Percentiles rank a stretch among this genome's conserved stretches.
Evolutionary conservation across 2,113 vertebrate genomes (phyloP).

Genomic region (Bothrops jararaca): DNA sequence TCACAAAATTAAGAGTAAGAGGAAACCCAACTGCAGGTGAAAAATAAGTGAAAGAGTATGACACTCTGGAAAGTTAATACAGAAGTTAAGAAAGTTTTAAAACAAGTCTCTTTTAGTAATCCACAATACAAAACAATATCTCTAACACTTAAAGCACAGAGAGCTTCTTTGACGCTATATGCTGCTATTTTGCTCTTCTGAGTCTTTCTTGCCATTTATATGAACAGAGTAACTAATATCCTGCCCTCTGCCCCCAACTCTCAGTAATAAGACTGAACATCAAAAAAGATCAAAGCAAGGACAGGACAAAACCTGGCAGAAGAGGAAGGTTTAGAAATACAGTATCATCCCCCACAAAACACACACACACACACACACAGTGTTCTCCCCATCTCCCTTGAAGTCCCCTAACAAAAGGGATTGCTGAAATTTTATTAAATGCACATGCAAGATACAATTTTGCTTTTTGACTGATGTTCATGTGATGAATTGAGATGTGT

Average conservation of each 20-base stretch:
- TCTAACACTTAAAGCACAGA: background rate
- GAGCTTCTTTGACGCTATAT: no score
- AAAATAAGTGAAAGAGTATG: no score
- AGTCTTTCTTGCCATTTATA: background rate
- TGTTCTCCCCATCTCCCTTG: background rate
- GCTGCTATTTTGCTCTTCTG: background rate
- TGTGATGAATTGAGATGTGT: background rate
- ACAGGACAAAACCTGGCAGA: background rate
- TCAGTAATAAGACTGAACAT: background rate
- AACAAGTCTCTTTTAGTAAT: background rate
- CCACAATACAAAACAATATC: background rate
- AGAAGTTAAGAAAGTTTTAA: background rate
- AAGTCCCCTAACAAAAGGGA: background rate
- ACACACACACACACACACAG: background rate
- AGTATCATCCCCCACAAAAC: background rate
- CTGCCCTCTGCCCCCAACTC: background rate
- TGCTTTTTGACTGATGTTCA: background rate
- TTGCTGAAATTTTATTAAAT: background rate
- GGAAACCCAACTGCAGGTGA: background rate
- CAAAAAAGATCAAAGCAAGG: background rate
- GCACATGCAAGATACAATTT: background rate
- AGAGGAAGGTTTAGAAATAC: background rate
- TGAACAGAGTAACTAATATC: background rate
- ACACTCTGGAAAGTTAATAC: background rate
- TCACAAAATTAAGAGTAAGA: background rate